Evolutionary conservation across 1,140 invertebrate species (phyloP).

Genomic region (Penaeus chinensis): DNA sequence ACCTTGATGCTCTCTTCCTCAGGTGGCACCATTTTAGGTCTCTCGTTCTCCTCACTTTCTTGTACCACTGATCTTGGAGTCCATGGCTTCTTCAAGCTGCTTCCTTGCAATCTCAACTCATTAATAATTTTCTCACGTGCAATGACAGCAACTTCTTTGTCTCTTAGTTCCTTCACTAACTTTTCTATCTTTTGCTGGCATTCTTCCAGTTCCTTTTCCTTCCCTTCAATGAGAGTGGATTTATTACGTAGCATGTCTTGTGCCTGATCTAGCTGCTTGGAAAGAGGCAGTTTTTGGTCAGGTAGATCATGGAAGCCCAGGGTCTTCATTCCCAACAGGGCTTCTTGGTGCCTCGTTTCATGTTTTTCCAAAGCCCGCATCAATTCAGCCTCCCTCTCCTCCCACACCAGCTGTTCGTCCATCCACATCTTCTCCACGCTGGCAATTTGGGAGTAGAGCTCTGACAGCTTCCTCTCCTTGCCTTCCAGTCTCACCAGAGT

Average conservation of each 20-base stretch:
- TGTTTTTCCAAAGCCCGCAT: slow-evolving; percentile 31
- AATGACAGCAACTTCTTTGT: slow-evolving; percentile 44
- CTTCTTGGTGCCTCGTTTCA: slow-evolving; percentile 29
- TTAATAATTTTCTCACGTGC: slow-evolving; percentile 53
- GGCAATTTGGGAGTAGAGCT: slow-evolving; percentile 38
- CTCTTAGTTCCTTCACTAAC: slow-evolving; percentile 17
- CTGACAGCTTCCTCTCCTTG: slow-evolving; percentile 34
- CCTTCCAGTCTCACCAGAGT: slow-evolving; percentile 15
- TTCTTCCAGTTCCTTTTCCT: slow-evolving; percentile 39
- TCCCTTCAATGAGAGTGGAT: slow-evolving; percentile 6
- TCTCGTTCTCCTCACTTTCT: background rate
- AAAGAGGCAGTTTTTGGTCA: slow-evolving; percentile 14
- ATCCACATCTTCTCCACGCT: slow-evolving; percentile 53
- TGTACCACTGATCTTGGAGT: background rate
- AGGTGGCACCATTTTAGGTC: background rate
- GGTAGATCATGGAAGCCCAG: slow-evolving; percentile 21
- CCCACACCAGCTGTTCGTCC: slow-evolving; percentile 46
- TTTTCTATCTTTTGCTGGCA: slow-evolving; percentile 11
- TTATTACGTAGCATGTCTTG: slow-evolving; percentile 31
- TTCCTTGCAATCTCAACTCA: slow-evolving; percentile 31
- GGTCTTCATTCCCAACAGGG: slow-evolving; percentile 19
- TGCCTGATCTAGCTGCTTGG: slow-evolving; percentile 33
- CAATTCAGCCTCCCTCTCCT: slow-evolving; percentile 41
- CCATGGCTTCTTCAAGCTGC: slow-evolving; percentile 4
- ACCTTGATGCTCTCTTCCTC: slow-evolving; percentile 45